A percentile compares a stretch with the other conserved stretches of the same genome.
phyloP scores from a whole-genome alignment of 64 coral and sea anemone species.

The Cladopsammia gracilis region DNA sequence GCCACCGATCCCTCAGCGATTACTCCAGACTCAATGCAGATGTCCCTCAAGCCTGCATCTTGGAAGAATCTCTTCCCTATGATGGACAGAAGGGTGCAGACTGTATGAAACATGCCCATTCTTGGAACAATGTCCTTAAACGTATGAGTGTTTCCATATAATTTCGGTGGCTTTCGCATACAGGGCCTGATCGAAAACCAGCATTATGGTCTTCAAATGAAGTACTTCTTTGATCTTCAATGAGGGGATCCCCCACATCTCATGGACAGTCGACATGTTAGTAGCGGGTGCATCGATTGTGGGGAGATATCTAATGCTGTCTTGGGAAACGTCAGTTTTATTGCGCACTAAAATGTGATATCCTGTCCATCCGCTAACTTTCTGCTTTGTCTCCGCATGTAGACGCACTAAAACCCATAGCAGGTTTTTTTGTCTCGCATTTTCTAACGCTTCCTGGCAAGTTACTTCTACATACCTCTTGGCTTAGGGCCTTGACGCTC shows the following conservation, averaged over 20 bases:
- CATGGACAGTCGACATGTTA: conserved; percentile 51
- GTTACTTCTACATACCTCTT: conserved; percentile 23
- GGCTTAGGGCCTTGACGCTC: neutral
- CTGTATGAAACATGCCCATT: conserved; percentile 55
- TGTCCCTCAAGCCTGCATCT: conserved; percentile 45
- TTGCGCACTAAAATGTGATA: conserved; percentile 39
- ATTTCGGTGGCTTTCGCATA: conserved; percentile 46
- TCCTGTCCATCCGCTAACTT: conserved; percentile 16
- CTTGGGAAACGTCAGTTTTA: conserved; percentile 11
- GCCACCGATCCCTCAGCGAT: conserved; percentile 40
- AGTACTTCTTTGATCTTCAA: conserved; percentile 38
- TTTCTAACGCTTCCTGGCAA: neutral
- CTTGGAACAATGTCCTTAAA: conserved; percentile 15
- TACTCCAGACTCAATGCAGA: conserved; percentile 38
- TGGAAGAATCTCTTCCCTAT: conserved; percentile 47
- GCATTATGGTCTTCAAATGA: conserved; percentile 30
- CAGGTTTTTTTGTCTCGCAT: conserved; percentile 3
- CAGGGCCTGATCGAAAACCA: conserved; percentile 67
- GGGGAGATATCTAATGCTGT: conserved; percentile 43
- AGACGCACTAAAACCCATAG: conserved; percentile 23
- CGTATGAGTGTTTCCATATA: conserved; percentile 9
- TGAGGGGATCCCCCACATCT: conserved; percentile 24
- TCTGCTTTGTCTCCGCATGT: conserved; percentile 17
- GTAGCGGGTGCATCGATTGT: conserved; percentile 55
- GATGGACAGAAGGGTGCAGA: conserved; percentile 35